Conservation (phyloP, 2,113 vertebrate genomes). For the Ailuropoda melanoleuca region DNA sequence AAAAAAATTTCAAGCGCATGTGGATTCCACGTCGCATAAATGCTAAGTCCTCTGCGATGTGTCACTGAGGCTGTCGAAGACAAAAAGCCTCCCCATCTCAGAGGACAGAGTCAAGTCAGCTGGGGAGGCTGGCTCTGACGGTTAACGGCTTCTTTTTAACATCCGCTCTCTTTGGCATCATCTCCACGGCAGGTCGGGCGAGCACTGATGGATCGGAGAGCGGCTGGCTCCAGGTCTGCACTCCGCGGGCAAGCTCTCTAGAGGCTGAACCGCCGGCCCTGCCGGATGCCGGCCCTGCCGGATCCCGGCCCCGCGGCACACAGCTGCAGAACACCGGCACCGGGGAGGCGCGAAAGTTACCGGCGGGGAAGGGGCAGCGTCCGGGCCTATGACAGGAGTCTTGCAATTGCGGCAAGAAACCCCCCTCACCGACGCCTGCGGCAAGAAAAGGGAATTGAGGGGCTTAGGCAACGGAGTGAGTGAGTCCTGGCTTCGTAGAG, state of each 20-base stretch:
- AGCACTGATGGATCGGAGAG: background rate
- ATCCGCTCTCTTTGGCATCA: background rate
- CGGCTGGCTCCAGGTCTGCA: background rate
- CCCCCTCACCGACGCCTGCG: background rate
- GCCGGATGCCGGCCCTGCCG: too few species aligned
- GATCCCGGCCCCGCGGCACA: too few species aligned
- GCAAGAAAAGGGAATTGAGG: background rate
- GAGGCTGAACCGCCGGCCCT: background rate
- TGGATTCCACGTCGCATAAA: background rate
- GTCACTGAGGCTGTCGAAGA: background rate
- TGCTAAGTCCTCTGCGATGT: background rate
- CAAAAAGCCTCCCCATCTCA: background rate
- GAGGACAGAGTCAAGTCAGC: background rate
- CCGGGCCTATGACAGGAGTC: background rate
- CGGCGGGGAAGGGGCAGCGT: background rate
- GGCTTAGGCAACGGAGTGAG: background rate
- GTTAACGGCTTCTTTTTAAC: background rate
- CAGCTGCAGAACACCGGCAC: background rate
- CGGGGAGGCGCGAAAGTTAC: background rate
- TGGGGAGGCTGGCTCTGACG: background rate
- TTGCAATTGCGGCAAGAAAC: background rate
- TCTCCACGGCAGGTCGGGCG: background rate
- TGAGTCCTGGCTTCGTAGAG: background rate
- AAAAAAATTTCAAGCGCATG: background rate
- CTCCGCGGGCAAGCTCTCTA: background rate